These are phyloP conservation scores for Diaprepes abbreviatus DNA, from an alignment of 2,888 invertebrate genomes.

Conservation along the genomic window DNA sequence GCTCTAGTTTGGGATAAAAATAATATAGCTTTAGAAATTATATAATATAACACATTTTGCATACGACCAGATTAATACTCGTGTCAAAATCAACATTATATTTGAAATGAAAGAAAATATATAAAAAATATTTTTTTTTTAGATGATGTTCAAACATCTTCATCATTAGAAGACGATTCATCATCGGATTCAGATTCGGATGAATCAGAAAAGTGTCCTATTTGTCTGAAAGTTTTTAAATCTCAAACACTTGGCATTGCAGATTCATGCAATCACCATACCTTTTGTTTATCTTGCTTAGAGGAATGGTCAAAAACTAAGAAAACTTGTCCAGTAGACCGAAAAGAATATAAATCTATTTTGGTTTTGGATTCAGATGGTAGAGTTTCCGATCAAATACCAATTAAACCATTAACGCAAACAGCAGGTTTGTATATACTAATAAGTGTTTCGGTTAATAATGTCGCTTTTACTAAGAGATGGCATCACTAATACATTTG, in stretches of 20 bases:
- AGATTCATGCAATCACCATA: slow-evolving; percentile 40
- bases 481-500: no score
- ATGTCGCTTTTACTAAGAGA: no score
- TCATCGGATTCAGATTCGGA: slow-evolving; percentile 7
- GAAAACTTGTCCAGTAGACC: slow-evolving; percentile 46
- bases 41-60: no score
- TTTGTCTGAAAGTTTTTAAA: slow-evolving; percentile 36
- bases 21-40: no score
- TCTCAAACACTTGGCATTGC: slow-evolving; percentile 31
- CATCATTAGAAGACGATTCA: slow-evolving; percentile 3
- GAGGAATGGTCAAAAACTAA: slow-evolving; percentile 47
- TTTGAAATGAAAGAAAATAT: no score
- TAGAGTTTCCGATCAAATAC: slow-evolving; percentile 26
- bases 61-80: no score
- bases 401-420: slow-evolving; percentile 14
- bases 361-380: slow-evolving; percentile 35
- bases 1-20: no score
- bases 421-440: slow-evolving; percentile 6
- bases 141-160: slow-evolving; percentile 9
- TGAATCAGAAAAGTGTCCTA: slow-evolving; percentile 39
- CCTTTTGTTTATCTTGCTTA: slow-evolving; percentile 44
- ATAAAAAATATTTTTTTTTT: no score
- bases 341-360: slow-evolving; percentile 39
- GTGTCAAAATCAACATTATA: no score
- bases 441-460: no score